A percentile compares a stretch with the other conserved stretches of the same genome.
These are phyloP conservation scores for Ichneumon xanthorius DNA, from an alignment of 2,888 invertebrate genomes.

Conservation along the genomic window DNA sequence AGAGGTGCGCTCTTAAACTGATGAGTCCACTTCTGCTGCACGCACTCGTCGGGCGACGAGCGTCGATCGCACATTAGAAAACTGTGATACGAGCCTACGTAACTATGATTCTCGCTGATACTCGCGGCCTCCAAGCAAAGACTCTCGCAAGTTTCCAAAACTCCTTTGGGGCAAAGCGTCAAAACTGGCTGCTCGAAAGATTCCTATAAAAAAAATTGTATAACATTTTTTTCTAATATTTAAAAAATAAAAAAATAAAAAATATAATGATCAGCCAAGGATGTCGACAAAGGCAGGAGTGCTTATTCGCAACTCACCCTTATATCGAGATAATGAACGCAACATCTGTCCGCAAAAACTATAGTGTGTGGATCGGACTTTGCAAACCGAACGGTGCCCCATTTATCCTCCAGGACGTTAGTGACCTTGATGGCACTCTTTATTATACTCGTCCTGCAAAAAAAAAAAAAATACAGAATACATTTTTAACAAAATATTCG, in stretches of 20 bases:
- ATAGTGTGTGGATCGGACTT: constrained; percentile 74
- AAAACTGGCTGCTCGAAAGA: constrained; percentile 74
- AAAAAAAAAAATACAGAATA: not conserved
- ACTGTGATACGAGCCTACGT: constrained; percentile 80
- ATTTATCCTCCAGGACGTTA: constrained; percentile 74
- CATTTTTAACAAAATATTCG: not conserved
- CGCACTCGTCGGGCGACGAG: constrained; percentile 71
- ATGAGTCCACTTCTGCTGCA: constrained; percentile 87
- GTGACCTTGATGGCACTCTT: constrained; percentile 23
- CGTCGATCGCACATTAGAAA: constrained; percentile 80
- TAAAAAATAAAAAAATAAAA: not conserved
- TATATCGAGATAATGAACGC: constrained; percentile 78
- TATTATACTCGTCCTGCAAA: constrained; percentile 71
- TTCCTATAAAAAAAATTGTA: constrained; percentile 64
- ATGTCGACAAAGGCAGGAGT: not conserved
- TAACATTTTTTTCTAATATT: too few relatives aligned
- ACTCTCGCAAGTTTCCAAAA: constrained; percentile 79
- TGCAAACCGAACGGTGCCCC: constrained; percentile 79
- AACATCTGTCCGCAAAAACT: constrained; percentile 79
- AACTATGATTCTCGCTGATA: constrained; percentile 76
- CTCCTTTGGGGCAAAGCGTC: constrained; percentile 77
- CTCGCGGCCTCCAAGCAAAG: constrained; percentile 77
- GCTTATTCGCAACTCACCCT: constrained; percentile 73
- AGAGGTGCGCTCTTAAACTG: constrained; percentile 86
- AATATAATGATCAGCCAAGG: not conserved